phyloP scores from a whole-genome alignment of 35 echinoderm and acorn worm species.

The Diadema setosum region DNA sequence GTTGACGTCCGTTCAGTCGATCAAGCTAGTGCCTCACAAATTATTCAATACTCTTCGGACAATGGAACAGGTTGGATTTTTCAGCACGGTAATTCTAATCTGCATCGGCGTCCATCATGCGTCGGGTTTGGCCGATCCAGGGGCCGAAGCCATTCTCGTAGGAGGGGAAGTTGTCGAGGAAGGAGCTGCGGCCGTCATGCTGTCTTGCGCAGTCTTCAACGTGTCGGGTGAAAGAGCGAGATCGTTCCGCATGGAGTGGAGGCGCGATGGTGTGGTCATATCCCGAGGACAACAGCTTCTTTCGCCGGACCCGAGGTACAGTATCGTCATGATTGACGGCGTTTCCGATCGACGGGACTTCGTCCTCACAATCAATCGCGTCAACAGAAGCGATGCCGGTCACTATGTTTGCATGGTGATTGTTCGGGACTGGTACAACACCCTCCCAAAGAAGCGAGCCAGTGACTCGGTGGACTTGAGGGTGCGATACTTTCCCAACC shows the following conservation, averaged over 20 bases:
- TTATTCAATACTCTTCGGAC: no score
- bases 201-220: not conserved
- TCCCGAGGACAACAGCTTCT: not conserved
- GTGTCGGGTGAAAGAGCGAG: not conserved
- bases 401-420: not conserved
- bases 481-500: not conserved
- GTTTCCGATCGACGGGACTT: not conserved
- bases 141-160: not conserved
- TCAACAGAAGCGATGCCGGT: not conserved
- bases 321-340: not conserved
- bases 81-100: not conserved
- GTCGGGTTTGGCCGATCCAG: not conserved
- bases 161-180: not conserved
- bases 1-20: no score
- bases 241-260: slow-evolving; percentile 3
- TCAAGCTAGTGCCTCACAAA: no score
- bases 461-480: not conserved
- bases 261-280: not conserved
- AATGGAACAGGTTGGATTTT: no score
- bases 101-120: not conserved
- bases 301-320: not conserved
- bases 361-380: not conserved
- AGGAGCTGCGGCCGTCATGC: not conserved
- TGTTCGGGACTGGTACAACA: not conserved
- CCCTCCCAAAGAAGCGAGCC: not conserved